Evolutionary conservation across 2,888 invertebrate species (phyloP).

Genomic region (Lampropteryx suffumata): DNA sequence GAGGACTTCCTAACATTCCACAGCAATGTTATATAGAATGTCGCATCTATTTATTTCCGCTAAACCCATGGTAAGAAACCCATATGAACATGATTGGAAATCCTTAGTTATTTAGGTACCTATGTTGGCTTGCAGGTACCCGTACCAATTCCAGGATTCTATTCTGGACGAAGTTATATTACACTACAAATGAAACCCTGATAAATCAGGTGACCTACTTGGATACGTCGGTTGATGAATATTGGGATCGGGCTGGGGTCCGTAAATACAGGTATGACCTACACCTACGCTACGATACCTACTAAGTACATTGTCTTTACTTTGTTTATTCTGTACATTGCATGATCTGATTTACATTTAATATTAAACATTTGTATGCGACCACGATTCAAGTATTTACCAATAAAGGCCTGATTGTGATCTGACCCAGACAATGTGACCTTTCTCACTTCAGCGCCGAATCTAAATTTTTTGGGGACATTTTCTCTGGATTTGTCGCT

Average conservation of each 20-base stretch:
- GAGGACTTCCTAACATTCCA: too few relatives aligned
- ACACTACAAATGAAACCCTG: constrained; percentile 37
- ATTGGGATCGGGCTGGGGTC: constrained; percentile 22
- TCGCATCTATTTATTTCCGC: neutral
- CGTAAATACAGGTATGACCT: constrained; percentile 8
- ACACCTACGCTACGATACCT: constrained; percentile 5
- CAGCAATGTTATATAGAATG: too few relatives aligned
- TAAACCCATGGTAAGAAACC: neutral
- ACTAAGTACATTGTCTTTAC: neutral
- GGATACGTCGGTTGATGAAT: constrained; percentile 37
- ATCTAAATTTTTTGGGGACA: constrained; percentile 27
- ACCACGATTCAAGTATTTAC: constrained; percentile 24
- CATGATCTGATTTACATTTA: constrained; percentile 6
- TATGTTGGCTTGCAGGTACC: constrained; percentile 34
- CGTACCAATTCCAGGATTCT: constrained; percentile 36
- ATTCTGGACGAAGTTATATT: constrained; percentile 36
- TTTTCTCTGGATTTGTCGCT: constrained; percentile 29
- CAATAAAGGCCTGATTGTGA: constrained; percentile 30
- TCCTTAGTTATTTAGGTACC: constrained; percentile 30
- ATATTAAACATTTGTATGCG: constrained; percentile 19
- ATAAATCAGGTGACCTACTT: constrained; percentile 43
- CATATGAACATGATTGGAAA: constrained; percentile 10
- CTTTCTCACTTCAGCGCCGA: constrained; percentile 21
- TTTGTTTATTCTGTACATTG: constrained; percentile 9
- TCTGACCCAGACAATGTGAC: constrained; percentile 30